Percentiles rank a stretch among this genome's conserved stretches.
Evolutionary conservation across 2,113 vertebrate species (phyloP).

Genomic region (Syrmaticus mikado): DNA sequence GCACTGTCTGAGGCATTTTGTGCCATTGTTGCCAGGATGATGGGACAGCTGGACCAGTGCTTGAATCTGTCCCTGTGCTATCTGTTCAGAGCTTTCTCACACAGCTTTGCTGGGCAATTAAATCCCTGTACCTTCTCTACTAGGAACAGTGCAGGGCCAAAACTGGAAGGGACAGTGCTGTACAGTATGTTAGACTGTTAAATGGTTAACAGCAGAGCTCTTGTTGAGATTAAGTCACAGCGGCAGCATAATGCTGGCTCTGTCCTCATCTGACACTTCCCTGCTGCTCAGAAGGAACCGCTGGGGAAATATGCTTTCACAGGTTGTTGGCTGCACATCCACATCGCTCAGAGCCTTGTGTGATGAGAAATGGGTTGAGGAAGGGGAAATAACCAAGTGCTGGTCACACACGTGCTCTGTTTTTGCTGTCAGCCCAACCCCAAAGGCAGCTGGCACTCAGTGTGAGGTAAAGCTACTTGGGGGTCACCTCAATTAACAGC

Average conservation of each 20-base stretch:
- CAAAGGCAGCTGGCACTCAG: not conserved
- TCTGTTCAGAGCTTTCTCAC: not conserved
- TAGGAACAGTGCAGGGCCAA: not conserved
- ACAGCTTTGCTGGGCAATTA: not conserved
- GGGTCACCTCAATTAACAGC: conserved; percentile 31
- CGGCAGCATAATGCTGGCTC: conserved; percentile 20
- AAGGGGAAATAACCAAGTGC: not conserved
- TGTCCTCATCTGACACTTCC: conserved; percentile 63
- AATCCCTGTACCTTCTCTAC: not conserved
- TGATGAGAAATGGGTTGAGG: not conserved
- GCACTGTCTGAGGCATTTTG: not conserved
- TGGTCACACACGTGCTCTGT: not conserved
- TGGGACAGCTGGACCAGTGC: not conserved
- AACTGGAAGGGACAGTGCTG: not conserved
- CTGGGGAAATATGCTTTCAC: conserved; percentile 62
- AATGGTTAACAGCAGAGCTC: conserved; percentile 46
- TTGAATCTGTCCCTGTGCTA: not conserved
- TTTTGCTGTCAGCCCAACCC: conserved; percentile 40
- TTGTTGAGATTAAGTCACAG: conserved; percentile 30
- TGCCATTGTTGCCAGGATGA: not conserved
- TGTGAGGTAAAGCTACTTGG: not conserved
- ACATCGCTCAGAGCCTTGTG: conserved; percentile 5
- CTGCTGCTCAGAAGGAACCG: not conserved
- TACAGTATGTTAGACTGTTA: not conserved
- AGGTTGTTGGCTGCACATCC: conserved; percentile 12